Evolutionary conservation across 2,888 invertebrate genomes (phyloP).

Genomic region (Pristionchus entomophagus): DNA sequence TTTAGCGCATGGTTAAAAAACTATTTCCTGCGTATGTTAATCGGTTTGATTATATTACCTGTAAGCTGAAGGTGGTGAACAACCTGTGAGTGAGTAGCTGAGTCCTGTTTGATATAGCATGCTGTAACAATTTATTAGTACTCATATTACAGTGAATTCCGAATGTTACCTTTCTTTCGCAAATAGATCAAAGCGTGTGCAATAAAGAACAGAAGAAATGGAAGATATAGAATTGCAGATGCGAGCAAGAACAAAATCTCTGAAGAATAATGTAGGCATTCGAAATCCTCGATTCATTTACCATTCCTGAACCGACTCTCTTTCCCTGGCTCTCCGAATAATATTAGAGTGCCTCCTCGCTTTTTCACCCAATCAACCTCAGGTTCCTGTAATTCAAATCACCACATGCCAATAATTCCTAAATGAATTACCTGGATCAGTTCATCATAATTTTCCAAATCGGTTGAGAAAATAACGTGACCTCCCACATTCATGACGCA

Average conservation of each 20-base stretch:
- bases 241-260: not conserved
- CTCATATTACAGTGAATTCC: not conserved
- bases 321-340: not conserved
- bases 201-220: not conserved
- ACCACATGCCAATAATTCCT: not conserved
- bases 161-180: not conserved
- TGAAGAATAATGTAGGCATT: not conserved
- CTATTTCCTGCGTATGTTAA: not conserved
- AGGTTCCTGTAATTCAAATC: not conserved
- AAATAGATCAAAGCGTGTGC: not conserved
- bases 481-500: not conserved
- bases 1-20: not conserved
- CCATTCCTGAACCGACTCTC: not conserved
- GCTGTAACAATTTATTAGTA: not conserved
- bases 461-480: not conserved
- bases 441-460: not conserved
- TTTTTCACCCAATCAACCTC: not conserved
- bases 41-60: not conserved
- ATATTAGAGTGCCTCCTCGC: not conserved
- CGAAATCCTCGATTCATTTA: not conserved
- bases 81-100: not conserved
- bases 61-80: not conserved
- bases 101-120: not conserved
- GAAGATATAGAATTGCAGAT: not conserved
- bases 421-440: not conserved